A percentile compares a stretch with the other conserved stretches of the same genome.
These are phyloP conservation scores for Galerucella nymphaeae DNA, from an alignment of 2,888 invertebrate genomes.

Conservation along the genomic window DNA sequence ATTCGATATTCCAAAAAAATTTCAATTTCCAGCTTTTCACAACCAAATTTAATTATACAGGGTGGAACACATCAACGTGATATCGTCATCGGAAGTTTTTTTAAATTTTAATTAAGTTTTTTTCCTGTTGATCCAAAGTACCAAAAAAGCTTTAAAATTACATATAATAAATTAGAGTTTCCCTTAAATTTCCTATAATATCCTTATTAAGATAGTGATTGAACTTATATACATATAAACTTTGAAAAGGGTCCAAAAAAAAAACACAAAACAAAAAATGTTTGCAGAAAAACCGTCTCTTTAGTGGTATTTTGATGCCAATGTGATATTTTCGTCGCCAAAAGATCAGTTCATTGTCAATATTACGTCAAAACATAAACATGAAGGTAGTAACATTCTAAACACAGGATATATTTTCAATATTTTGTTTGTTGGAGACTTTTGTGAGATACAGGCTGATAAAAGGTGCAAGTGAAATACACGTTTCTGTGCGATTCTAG, in stretches of 20 bases:
- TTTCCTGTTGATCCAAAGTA: background rate
- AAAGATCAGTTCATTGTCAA: conserved; percentile 3
- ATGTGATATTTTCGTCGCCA: conserved; percentile 9
- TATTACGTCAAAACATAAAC: background rate
- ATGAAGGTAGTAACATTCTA: too few relatives aligned
- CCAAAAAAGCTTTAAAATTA: conserved; percentile 13
- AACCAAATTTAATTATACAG: too few relatives aligned
- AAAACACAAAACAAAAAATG: conserved; percentile 11
- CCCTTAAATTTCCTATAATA: background rate
- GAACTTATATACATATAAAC: conserved; percentile 19
- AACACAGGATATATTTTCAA: too few relatives aligned
- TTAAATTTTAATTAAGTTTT: background rate
- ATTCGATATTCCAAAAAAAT: too few relatives aligned
- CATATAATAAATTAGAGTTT: conserved; percentile 4
- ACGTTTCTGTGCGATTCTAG: too few relatives aligned
- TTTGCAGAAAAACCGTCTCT: background rate
- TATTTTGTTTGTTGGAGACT: too few relatives aligned
- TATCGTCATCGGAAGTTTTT: background rate
- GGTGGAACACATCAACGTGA: too few relatives aligned
- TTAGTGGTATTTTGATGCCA: background rate
- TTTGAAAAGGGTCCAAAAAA: conserved; percentile 27
- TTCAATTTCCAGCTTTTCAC: too few relatives aligned
- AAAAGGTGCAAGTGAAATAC: too few relatives aligned
- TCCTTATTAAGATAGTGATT: conserved; percentile 12
- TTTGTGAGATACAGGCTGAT: too few relatives aligned